Percentiles rank a stretch among this genome's conserved stretches.
Conservation (phyloP, 2,888 invertebrate genomes). For the Drymonia ruficornis region DNA sequence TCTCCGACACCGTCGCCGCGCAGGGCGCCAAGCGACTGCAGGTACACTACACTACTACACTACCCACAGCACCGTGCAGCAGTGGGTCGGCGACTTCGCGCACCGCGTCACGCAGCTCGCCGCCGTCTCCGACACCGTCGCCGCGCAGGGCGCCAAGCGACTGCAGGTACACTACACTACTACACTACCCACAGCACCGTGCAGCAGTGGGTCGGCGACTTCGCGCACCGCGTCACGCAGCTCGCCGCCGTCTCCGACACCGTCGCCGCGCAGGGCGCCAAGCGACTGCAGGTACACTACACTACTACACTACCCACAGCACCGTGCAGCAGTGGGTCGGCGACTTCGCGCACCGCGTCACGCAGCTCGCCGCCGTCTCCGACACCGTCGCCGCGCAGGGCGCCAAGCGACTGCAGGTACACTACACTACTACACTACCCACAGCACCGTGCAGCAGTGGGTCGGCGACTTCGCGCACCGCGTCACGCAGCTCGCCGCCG, state of each 20-base stretch:
- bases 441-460: conserved; percentile 59
- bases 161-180: background rate
- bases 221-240: conserved; percentile 8
- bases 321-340: conserved; percentile 97
- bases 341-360: conserved; percentile 96
- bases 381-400: conserved; percentile 91
- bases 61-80: background rate
- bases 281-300: conserved; percentile 87
- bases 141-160: conserved; percentile 4
- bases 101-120: conserved; percentile 8
- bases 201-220: conserved; percentile 1
- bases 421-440: background rate
- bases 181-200: background rate
- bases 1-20: conserved; percentile 89
- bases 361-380: conserved; percentile 93
- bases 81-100: background rate
- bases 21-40: conserved; percentile 96
- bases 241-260: conserved; percentile 85
- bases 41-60: conserved; percentile 72
- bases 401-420: conserved; percentile 94
- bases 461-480: conserved; percentile 61
- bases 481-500: conserved; percentile 94
- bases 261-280: conserved; percentile 89
- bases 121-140: conserved; percentile 5
- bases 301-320: background rate